A percentile compares a stretch with the other conserved stretches of the same genome.
These are phyloP conservation scores for Nasonia longicornis DNA, from an alignment of 1,140 invertebrate genomes.

Conservation along the genomic window DNA sequence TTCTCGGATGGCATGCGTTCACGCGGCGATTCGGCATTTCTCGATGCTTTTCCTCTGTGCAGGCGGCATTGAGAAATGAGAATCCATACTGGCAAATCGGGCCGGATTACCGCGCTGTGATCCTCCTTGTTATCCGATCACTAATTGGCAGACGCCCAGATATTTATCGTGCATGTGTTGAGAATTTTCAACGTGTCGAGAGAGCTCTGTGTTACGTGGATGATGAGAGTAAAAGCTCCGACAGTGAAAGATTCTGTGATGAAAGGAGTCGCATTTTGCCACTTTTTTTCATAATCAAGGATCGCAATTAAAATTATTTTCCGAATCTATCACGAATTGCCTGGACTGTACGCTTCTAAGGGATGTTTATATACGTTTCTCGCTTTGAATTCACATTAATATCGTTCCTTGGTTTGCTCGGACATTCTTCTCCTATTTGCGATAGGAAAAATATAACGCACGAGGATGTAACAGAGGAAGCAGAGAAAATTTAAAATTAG, in stretches of 20 bases:
- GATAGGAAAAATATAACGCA: neutral
- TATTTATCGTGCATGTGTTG: neutral
- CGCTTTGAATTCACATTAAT: too few relatives aligned
- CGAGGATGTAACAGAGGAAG: neutral
- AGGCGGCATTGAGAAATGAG: neutral
- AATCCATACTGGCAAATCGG: neutral
- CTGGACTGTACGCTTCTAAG: too few relatives aligned
- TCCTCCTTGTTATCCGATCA: conserved; percentile 33
- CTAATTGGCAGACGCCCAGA: conserved; percentile 40
- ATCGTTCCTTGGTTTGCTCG: too few relatives aligned
- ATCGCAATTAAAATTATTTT: too few relatives aligned
- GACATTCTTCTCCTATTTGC: neutral
- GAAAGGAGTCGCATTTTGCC: neutral
- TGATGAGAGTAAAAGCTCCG: too few relatives aligned
- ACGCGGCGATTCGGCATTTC: neutral
- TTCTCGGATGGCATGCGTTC: neutral
- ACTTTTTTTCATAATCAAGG: too few relatives aligned
- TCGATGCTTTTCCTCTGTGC: neutral
- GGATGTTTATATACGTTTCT: too few relatives aligned
- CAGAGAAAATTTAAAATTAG: conserved; percentile 10
- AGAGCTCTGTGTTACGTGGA: neutral
- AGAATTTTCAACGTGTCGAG: neutral
- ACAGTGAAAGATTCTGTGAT: neutral
- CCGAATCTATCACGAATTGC: too few relatives aligned
- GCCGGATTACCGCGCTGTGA: neutral